Evolutionary conservation across 2,797 vertebrate genomes (phyloP).

Genomic region (Sebastiscus tertius): DNA sequence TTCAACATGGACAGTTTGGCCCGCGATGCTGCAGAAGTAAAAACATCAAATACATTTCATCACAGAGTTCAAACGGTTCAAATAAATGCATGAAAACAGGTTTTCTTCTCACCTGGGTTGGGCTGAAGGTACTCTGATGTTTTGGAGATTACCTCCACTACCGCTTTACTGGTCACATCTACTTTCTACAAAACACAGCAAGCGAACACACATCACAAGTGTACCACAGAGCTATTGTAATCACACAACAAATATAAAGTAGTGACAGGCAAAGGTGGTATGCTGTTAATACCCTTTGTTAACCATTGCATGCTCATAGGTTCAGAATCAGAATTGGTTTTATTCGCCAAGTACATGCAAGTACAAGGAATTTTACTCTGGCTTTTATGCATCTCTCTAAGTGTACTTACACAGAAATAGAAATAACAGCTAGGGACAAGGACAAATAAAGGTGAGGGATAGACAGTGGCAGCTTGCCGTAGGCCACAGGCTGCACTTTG

Average conservation of each 20-base stretch:
- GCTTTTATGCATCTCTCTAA: too few species aligned
- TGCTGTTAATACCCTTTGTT: not conserved
- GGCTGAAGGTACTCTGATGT: slow-evolving; percentile 98
- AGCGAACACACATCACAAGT: slow-evolving; percentile 5
- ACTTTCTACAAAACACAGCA: slow-evolving; percentile 89
- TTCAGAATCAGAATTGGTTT: not conserved
- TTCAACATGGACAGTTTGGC: slow-evolving; percentile 98
- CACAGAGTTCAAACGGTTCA: not conserved
- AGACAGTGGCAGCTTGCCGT: too few species aligned
- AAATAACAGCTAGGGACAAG: too few species aligned
- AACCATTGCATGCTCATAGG: not conserved
- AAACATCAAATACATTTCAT: not conserved
- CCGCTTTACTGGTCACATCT: slow-evolving; percentile 97
- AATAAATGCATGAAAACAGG: not conserved
- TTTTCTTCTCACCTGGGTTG: slow-evolving; percentile 90
- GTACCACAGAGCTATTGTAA: not conserved
- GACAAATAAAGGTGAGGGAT: too few species aligned
- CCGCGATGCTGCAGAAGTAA: slow-evolving; percentile 84
- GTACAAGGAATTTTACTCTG: too few species aligned
- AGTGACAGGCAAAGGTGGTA: not conserved
- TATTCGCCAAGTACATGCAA: too few species aligned
- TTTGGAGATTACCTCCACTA: slow-evolving; percentile 93
- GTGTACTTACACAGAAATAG: too few species aligned
- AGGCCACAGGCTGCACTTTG: too few species aligned
- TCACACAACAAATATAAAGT: not conserved